Base-by-base conservation (phyloP, 2,888 invertebrate species). In the Diogma glabrata region DNA sequence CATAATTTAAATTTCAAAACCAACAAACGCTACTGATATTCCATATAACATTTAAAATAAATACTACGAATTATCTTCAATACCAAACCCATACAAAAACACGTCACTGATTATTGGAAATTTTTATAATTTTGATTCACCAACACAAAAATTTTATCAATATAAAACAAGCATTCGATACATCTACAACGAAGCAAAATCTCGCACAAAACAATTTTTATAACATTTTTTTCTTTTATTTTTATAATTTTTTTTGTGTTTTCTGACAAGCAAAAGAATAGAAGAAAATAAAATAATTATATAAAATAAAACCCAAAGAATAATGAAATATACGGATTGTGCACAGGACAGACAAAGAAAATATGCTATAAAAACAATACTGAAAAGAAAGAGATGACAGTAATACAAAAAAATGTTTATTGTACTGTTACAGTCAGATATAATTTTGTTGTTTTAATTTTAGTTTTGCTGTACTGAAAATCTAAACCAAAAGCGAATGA, bases 401-500 rank as follows among this genome's bases (percentile, higher is more conserved):
- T 22, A 14, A 3, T 14, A 43, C 20, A 2, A 43, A 23, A 3
- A 6, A 7, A 1, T 22, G 22, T 43, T 19, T 38, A 43, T 22
- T 23, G 43, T 20, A n/a, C 43, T 43, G 20, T 22, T 22, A 43
- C 43, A 43, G 43, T 43, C 23, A n/a, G n/a, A n/a, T 43, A 43
- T 43, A 43, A 22, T 3, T 43, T 43, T 43, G 12, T 43, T 43
- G 43, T 43, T 43, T 43, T 43, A 22, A 23, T 23, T 43, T 43
- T 43, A 22, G 43, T 43, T 43, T 14, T 43, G 43, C 23, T 43
- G 43, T 22, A 43, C 43, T 43, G 43, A 43, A 43, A 22, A 43
- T 43, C 43, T 43, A 43, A 46, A 46, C 23, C 24, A 46, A 52
- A 48, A 51, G 33, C 52, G 49, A 53, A 55, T 53, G 53, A 52